These are phyloP conservation scores for Epinephelus coioides DNA, from an alignment of 2,797 vertebrate genomes.

Conservation along the genomic window DNA sequence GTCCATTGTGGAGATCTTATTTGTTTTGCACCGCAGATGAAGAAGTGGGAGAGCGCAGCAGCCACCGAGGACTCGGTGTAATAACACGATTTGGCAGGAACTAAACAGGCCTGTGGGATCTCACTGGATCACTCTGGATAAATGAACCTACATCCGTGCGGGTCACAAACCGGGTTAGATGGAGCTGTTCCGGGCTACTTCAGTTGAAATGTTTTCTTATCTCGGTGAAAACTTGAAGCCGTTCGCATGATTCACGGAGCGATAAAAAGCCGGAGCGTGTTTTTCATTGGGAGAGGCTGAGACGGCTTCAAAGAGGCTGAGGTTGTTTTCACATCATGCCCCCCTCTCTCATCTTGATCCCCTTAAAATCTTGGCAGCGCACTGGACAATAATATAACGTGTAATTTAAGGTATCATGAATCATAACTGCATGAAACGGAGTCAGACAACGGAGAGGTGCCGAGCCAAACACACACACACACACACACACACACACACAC, in stretches of 20 bases:
- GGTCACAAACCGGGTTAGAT: constrained; percentile 29
- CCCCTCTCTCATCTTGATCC: constrained; percentile 63
- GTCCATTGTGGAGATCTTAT: constrained; percentile 42
- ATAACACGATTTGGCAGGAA: constrained; percentile 68
- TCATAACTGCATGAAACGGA: constrained; percentile 56
- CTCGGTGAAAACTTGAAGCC: constrained; percentile 38
- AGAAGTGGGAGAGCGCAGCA: constrained; percentile 38
- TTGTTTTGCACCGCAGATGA: constrained; percentile 49
- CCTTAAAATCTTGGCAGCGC: constrained; percentile 64
- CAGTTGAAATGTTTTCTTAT: constrained; percentile 71
- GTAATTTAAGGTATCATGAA: constrained; percentile 74
- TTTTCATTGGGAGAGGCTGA: constrained; percentile 65
- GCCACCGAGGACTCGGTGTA: constrained; percentile 36
- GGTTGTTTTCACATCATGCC: constrained; percentile 68
- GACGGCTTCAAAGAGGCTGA: constrained; percentile 61
- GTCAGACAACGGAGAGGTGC: constrained; percentile 52
- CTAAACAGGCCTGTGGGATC: constrained; percentile 48
- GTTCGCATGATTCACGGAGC: constrained; percentile 39
- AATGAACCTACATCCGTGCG: constrained; percentile 41
- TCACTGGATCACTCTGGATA: constrained; percentile 58
- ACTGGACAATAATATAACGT: constrained; percentile 68
- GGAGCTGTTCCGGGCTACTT: constrained; percentile 57
- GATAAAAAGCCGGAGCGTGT: constrained; percentile 48
- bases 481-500: constrained; percentile 11
- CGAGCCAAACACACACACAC: constrained; percentile 39